phyloP scores from a whole-genome alignment of 2,888 invertebrate species.

The Timema cristinae region DNA sequence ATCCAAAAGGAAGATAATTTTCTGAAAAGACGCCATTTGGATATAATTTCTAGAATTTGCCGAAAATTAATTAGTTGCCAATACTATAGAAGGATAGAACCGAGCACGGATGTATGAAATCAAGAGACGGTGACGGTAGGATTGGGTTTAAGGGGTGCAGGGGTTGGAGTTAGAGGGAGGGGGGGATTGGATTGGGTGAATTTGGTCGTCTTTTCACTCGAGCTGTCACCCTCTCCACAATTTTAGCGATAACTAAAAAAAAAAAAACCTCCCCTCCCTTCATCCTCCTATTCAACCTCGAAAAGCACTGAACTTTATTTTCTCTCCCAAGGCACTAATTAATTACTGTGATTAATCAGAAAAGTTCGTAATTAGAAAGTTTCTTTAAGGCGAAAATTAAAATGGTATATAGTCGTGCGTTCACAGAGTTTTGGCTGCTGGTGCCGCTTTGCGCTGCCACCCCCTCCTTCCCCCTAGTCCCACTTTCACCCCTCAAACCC shows the following conservation, averaged over 20 bases:
- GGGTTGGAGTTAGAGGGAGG: no score
- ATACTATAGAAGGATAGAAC: neutral
- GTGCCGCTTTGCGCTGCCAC: constrained; percentile 15
- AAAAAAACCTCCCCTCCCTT: constrained; percentile 8
- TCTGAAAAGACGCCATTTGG: neutral
- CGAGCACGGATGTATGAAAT: no score
- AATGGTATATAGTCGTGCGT: constrained; percentile 41
- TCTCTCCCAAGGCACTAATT: constrained; percentile 45
- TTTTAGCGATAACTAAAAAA: no score
- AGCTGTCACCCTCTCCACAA: neutral
- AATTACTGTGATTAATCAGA: constrained; percentile 59
- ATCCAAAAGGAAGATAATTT: neutral
- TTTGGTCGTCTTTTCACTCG: constrained; percentile 12
- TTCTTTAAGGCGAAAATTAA: constrained; percentile 50
- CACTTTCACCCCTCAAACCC: constrained; percentile 29
- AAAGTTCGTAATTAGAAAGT: constrained; percentile 58
- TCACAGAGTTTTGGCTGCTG: constrained; percentile 12
- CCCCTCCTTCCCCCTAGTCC: constrained; percentile 11
- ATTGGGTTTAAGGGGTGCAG: no score
- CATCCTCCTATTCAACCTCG: constrained; percentile 10
- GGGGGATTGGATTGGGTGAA: constrained; percentile 4
- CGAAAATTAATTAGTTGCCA: constrained; percentile 15
- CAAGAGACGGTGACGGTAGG: no score
- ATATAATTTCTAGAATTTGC: neutral
- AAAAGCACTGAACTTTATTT: constrained; percentile 20